phyloP scores from a whole-genome alignment of 2,888 invertebrate genomes.

The Thalpophila matura region DNA sequence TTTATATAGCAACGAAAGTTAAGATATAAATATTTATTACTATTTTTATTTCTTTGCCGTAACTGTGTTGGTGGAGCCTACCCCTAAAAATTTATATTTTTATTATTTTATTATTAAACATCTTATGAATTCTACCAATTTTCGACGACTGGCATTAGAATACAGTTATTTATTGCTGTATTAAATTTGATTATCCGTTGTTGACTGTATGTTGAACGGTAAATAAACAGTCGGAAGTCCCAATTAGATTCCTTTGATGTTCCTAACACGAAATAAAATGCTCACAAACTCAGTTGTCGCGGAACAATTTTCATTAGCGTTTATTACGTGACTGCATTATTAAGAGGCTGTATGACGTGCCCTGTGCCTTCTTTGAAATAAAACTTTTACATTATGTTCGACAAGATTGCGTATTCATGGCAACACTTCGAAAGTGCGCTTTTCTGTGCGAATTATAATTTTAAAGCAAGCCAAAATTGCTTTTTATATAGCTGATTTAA shows the following conservation, averaged over 20 bases:
- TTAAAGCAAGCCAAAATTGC: slow-evolving; percentile 39
- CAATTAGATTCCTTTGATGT: slow-evolving; percentile 77
- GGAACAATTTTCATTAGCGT: slow-evolving; percentile 88
- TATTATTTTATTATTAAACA: neutral
- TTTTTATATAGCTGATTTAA: neutral
- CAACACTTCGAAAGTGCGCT: slow-evolving; percentile 49
- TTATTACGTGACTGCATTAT: slow-evolving; percentile 85
- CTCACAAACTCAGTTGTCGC: slow-evolving; percentile 81
- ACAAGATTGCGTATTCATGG: slow-evolving; percentile 75
- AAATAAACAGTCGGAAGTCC: slow-evolving; percentile 59
- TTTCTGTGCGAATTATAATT: slow-evolving; percentile 61
- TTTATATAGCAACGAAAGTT: too few relatives aligned
- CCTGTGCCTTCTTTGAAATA: slow-evolving; percentile 67
- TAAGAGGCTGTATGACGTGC: slow-evolving; percentile 74
- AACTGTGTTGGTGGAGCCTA: too few relatives aligned
- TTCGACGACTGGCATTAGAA: slow-evolving; percentile 15
- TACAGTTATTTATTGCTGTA: slow-evolving; percentile 11
- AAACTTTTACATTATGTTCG: slow-evolving; percentile 77
- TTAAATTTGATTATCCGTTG: slow-evolving; percentile 37
- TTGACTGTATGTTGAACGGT: slow-evolving; percentile 28
- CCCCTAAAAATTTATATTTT: neutral
- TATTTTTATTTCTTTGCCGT: too few relatives aligned
- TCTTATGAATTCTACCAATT: neutral
- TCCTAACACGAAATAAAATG: slow-evolving; percentile 80
- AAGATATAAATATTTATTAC: too few relatives aligned